Percentiles rank a stretch among this genome's conserved stretches.
These are phyloP conservation scores for Oxycera nigricornis DNA, from an alignment of 2,888 invertebrate genomes.

Conservation along the genomic window DNA sequence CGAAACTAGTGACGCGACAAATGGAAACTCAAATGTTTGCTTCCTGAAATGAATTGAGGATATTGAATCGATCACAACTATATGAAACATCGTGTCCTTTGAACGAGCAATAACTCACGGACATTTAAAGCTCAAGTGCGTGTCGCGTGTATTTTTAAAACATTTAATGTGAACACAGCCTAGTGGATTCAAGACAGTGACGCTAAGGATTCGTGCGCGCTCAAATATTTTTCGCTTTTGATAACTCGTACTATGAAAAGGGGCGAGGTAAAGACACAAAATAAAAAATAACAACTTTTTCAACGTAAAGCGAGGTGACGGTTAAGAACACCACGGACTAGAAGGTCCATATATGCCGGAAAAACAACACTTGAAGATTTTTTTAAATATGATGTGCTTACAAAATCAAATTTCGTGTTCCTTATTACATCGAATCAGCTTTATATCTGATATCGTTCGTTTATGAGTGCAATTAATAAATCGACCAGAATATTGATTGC, in stretches of 20 bases:
- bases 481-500: not conserved
- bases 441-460: constrained; percentile 27
- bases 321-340: not conserved
- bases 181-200: constrained; percentile 35
- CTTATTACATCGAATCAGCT: constrained; percentile 31
- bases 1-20: no score
- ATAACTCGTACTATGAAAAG: not conserved
- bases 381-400: constrained; percentile 21
- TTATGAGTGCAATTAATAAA: not conserved
- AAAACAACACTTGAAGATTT: not conserved
- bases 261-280: not conserved
- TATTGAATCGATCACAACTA: no score
- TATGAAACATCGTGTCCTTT: no score
- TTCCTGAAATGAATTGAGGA: no score
- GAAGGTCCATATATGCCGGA: not conserved
- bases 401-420: constrained; percentile 20
- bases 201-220: constrained; percentile 41
- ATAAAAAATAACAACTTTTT: not conserved
- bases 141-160: no score
- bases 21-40: no score
- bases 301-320: not conserved
- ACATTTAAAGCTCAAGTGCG: no score
- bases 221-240: constrained; percentile 42
- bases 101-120: no score
- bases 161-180: not conserved